Evolutionary conservation across 2,113 vertebrate species (phyloP), one percentile per base, ranked within the genome.

Genomic region (Podocnemis expansa): DNA sequence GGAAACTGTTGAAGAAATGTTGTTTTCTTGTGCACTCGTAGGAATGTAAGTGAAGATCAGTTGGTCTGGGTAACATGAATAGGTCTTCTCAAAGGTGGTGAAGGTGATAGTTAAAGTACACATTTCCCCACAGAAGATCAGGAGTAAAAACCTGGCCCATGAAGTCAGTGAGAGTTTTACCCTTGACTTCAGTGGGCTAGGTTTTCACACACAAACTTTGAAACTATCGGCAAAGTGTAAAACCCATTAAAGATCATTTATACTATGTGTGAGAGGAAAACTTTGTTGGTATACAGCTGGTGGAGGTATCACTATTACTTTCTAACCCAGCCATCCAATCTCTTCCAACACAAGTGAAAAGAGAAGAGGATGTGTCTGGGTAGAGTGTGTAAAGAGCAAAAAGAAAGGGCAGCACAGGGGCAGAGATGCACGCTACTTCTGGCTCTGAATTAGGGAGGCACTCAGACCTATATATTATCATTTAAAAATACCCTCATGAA

Each of bases 271-370:
- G 91, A 38, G 52, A 95, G 25, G 76, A 85, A 55, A 14, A 70
- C 67, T 87, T 82, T 89, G 63, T 79, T 94, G 80, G 84, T 94
- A 63, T n/a, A n/a, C 17, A 67, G 60, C 79, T 79, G 49, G 81
- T 94, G 73, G 63, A 85, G 93, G 56, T 93, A 85, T 63, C 78
- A 94, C 80, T 49, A 31, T 1, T 58, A 94, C 75, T 16, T 93
- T 45, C 70, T 43, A 43, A 27, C 13, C 41, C 73, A 75, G 7
- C 22, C 88, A 38, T 16, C 90, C 78, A 82, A 73, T 73, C 73
- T 95, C 94, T 38, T 84, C 89, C 34, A 43, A 43, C 81, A 3
- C 3, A 90, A 95, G 56, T 84, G 80, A 96, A 93, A 54, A 89
- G 86, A 95, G 93, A 89, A 22, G n/a, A 70, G 19, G 17, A 5